Evolutionary conservation across 2,113 vertebrate genomes (phyloP), one percentile per base, ranked within the genome.

Genomic region (Pipa parva): DNA sequence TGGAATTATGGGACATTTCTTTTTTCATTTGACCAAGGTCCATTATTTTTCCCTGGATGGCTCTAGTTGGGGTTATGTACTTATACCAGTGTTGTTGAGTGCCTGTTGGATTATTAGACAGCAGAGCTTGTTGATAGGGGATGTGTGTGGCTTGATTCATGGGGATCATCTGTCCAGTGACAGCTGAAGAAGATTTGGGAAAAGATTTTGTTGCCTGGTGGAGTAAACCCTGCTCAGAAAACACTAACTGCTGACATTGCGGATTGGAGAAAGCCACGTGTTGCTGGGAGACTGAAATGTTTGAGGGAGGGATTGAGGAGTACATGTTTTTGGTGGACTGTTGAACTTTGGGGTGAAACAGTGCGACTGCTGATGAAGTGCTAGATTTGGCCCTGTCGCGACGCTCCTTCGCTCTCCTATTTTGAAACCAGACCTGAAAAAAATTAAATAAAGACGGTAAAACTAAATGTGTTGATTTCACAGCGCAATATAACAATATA

Each of bases 381-480:
- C 51, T 28, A 4, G 73, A 11, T 7, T 72, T 77, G 2, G 77
- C 86, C 1, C 88, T 88, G 54, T 93, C 91, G 3, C 92, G 88
- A 42, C 92, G 83, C 8, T 88, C 92, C 71, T 94, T 96, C 60
- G 92, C 93, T 0, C 93, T 87, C 24, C 93, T 79, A 80, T 95
- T 95, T 83, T 96, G 93, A 77, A 95, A 95, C 93, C 93, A 94
- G n/a, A 95, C 93, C 93, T 95, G 70, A 4, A 11, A 75, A 27
- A 13, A 7, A 46, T 11, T 17, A 46, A 17, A 17, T 17, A 17
- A 46, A 17, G 8, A 45, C 17, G 39, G 39, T n/a, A n/a, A n/a
- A n/a, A n/a, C n/a, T n/a, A n/a, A n/a, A n/a, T n/a, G n/a, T n/a
- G n/a, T n/a, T n/a, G n/a, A n/a, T n/a, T n/a, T n/a, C n/a, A n/a